These are phyloP conservation scores for Drosophila multiciliata DNA, from an alignment of 2,888 invertebrate species.

Conservation along the genomic window DNA sequence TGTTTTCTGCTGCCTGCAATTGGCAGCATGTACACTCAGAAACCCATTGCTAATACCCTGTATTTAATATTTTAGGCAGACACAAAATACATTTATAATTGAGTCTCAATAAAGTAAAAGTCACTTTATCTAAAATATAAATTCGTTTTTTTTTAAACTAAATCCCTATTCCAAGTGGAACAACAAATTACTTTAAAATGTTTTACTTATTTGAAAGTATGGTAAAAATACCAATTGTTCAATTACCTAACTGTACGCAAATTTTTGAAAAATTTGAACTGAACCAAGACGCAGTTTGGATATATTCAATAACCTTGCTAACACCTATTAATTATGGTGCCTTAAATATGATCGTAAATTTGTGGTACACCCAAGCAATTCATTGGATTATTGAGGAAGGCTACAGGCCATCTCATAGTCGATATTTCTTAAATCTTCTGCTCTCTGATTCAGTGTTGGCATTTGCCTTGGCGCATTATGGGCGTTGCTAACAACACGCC, in stretches of 20 bases:
- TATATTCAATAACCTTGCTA: not conserved
- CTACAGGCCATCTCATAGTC: constrained; percentile 19
- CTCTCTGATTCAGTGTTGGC: constrained; percentile 50
- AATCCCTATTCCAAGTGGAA: not conserved
- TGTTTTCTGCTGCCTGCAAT: constrained; percentile 46
- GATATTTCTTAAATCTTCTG: too few species aligned
- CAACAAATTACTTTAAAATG: not conserved
- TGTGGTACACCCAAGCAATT: not conserved
- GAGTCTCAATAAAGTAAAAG: not conserved
- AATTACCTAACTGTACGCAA: not conserved
- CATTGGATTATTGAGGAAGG: not conserved
- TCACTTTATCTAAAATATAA: not conserved
- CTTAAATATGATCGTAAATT: not conserved
- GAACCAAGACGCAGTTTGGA: not conserved
- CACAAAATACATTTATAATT: not conserved
- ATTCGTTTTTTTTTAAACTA: not conserved
- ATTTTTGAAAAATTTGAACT: not conserved
- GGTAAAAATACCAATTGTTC: too few species aligned
- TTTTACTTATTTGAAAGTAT: not conserved
- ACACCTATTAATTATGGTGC: not conserved
- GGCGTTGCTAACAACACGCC: constrained; percentile 60
- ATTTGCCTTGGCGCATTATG: constrained; percentile 73
- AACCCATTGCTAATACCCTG: constrained; percentile 31
- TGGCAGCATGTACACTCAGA: constrained; percentile 38
- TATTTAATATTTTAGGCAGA: not conserved